These are phyloP conservation scores for Macrosiphum euphorbiae DNA, from an alignment of 2,888 invertebrate genomes.

Conservation along the genomic window DNA sequence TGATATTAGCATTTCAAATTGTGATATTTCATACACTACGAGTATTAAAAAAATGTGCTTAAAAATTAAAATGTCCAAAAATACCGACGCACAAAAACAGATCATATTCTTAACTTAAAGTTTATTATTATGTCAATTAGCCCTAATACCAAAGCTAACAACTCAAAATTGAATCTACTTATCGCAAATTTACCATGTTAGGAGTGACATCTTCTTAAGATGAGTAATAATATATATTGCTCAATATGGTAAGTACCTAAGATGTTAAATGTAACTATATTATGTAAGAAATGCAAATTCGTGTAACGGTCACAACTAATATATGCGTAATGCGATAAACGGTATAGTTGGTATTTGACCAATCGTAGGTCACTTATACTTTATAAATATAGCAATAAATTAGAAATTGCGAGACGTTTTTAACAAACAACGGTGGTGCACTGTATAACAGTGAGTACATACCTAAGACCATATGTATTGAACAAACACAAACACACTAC, in stretches of 20 bases:
- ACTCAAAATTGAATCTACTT: neutral
- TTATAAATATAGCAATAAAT: neutral
- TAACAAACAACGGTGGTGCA: neutral
- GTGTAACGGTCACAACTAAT: neutral
- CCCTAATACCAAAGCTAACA: neutral
- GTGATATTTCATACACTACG: neutral
- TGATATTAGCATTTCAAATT: neutral
- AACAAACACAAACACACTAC: neutral
- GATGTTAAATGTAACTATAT: neutral
- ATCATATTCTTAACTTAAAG: neutral
- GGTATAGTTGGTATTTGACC: neutral
- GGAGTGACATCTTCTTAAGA: neutral
- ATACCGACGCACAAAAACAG: neutral
- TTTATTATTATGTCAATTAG: neutral
- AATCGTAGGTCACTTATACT: neutral
- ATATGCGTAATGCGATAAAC: neutral
- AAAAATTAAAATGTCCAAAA: neutral
- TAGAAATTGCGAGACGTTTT: neutral
- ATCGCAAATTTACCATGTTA: neutral
- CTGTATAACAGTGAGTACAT: neutral
- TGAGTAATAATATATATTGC: neutral
- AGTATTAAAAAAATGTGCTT: neutral
- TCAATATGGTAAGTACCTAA: neutral
- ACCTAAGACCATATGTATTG: neutral
- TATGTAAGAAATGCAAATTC: neutral